Conservation (phyloP, 2,113 vertebrate genomes). For the Ariopsis seemanni region DNA sequence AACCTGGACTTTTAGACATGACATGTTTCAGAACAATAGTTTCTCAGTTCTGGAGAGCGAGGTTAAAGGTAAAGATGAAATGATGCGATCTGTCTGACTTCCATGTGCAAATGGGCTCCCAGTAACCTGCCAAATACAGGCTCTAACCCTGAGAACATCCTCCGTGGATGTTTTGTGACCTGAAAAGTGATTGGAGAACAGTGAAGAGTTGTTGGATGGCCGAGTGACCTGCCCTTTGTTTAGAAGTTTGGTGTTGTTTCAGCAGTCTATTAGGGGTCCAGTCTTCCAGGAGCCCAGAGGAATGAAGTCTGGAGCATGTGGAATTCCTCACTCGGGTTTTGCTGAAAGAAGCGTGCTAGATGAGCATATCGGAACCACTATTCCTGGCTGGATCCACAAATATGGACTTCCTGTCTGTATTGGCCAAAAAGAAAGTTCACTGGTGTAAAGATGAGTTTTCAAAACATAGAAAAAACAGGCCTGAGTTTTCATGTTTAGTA, state of each 20-base stretch:
- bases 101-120: neutral
- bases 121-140: constrained; percentile 20
- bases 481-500: neutral
- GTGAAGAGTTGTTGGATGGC: neutral
- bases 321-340: constrained; percentile 7
- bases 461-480: neutral
- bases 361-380: neutral
- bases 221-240: constrained; percentile 30
- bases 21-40: neutral
- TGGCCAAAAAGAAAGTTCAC: neutral
- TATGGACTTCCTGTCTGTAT: neutral
- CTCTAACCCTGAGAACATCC: neutral
- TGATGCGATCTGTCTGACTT: neutral
- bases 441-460: neutral
- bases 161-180: neutral
- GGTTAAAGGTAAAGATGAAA: constrained; percentile 13
- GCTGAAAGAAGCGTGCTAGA: neutral
- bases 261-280: constrained; percentile 10
- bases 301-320: constrained; percentile 11
- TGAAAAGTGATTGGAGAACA: neutral
- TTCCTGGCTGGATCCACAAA: neutral
- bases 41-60: neutral
- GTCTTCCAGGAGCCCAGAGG: constrained; percentile 33
- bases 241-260: constrained; percentile 36
- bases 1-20: neutral